Percentiles rank a stretch among this genome's conserved stretches.
Conservation (phyloP, 2,113 vertebrate genomes). For the Gopherus evgoodei region DNA sequence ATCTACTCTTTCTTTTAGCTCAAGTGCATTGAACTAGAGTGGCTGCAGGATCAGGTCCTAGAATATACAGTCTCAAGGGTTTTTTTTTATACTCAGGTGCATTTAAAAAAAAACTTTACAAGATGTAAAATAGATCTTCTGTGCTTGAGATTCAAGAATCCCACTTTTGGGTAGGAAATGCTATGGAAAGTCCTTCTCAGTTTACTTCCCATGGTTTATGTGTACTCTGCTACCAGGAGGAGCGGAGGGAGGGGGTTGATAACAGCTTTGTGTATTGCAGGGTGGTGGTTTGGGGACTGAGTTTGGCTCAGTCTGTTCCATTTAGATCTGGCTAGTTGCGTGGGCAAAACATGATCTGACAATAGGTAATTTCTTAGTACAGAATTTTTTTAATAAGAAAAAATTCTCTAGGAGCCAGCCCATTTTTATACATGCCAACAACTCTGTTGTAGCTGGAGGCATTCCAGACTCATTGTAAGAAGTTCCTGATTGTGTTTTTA, state of each 20-base stretch:
- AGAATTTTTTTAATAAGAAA: background rate
- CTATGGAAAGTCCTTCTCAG: background rate
- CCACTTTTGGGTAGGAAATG: rapidly evolving
- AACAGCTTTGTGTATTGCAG: background rate
- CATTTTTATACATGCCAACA: constrained; percentile 63
- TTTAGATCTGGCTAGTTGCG: background rate
- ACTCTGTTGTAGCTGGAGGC: constrained; percentile 60
- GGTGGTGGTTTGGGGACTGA: background rate
- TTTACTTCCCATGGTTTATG: background rate
- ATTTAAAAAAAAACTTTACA: background rate
- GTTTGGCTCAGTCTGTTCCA: background rate
- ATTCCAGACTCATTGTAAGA: constrained; percentile 69
- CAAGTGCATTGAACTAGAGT: constrained; percentile 44
- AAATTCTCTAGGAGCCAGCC: constrained; percentile 42
- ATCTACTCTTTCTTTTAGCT: background rate
- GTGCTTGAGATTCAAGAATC: background rate
- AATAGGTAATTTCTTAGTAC: constrained; percentile 22
- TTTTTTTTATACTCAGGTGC: background rate
- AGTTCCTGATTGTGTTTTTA: constrained; percentile 59
- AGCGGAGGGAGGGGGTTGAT: no score
- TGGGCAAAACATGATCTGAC: background rate
- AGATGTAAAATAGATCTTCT: background rate
- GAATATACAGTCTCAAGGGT: rapidly evolving
- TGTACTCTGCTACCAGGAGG: background rate
- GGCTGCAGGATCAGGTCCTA: background rate